phyloP scores from a whole-genome alignment of 2,113 vertebrate species.

The Nicator chloris region DNA sequence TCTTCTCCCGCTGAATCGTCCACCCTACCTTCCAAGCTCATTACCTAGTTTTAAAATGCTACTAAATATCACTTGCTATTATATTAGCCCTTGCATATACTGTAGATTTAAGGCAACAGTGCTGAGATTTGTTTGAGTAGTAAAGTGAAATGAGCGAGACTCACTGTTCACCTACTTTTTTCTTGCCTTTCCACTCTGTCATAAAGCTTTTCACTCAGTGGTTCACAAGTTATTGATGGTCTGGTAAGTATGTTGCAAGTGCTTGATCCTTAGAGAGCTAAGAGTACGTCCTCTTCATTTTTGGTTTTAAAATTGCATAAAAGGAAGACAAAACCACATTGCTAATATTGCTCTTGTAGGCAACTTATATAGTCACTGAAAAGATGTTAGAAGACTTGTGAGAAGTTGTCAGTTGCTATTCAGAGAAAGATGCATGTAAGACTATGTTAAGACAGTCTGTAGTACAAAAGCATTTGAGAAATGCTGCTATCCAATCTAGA shows the following conservation, averaged over 20 bases:
- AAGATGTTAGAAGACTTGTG: background rate
- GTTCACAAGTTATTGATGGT: background rate
- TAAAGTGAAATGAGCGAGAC: background rate
- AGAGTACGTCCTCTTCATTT: background rate
- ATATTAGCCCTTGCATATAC: background rate
- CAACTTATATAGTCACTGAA: background rate
- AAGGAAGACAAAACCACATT: background rate
- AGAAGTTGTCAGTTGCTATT: background rate
- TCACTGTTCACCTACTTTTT: background rate
- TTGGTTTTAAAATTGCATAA: background rate
- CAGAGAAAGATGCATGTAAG: background rate
- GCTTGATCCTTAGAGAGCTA: background rate
- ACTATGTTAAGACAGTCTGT: background rate
- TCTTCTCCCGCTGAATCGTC: background rate
- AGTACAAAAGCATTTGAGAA: background rate
- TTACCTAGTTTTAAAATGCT: background rate
- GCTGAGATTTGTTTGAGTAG: background rate
- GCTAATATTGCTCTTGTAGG: background rate
- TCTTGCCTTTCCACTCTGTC: background rate
- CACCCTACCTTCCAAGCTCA: accelerated
- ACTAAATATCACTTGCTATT: background rate
- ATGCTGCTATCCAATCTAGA: background rate
- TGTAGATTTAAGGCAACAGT: background rate
- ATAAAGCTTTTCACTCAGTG: background rate
- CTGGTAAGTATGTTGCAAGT: background rate